Evolutionary conservation across 2,888 invertebrate species (phyloP).

Genomic region (Amphiduros pacificus): DNA sequence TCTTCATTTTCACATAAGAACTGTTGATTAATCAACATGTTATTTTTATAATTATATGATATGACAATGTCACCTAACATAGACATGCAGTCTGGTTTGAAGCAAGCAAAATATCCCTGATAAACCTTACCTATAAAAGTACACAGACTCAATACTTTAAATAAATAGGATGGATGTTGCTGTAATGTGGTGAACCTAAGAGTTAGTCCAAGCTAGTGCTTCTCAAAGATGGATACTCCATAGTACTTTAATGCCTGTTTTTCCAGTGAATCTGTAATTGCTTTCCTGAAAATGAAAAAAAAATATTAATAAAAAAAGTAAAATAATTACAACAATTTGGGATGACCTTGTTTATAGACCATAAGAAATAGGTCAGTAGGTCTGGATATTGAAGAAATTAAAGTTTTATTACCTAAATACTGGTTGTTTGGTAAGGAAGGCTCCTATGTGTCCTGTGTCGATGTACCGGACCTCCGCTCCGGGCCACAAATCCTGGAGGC

Average conservation of each 20-base stretch:
- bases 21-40: no score
- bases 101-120: no score
- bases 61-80: no score
- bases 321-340: not conserved
- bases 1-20: no score
- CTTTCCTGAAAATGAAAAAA: slow-evolving; percentile 74
- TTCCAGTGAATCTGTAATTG: slow-evolving; percentile 47
- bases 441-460: slow-evolving; percentile 75
- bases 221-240: not conserved
- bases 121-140: no score
- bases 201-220: no score
- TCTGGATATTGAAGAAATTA: not conserved
- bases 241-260: slow-evolving; percentile 40
- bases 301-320: not conserved
- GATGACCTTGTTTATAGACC: not conserved
- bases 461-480: slow-evolving; percentile 85
- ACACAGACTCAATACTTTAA: no score
- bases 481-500: slow-evolving; percentile 89
- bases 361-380: no score
- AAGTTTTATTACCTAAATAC: slow-evolving; percentile 73
- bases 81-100: no score
- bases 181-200: no score
- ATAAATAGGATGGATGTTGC: no score
- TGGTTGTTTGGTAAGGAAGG: slow-evolving; percentile 78
- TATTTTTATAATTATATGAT: no score